Evolutionary conservation across 2,797 vertebrate genomes (phyloP).

Genomic region (Spheniscus humboldti): DNA sequence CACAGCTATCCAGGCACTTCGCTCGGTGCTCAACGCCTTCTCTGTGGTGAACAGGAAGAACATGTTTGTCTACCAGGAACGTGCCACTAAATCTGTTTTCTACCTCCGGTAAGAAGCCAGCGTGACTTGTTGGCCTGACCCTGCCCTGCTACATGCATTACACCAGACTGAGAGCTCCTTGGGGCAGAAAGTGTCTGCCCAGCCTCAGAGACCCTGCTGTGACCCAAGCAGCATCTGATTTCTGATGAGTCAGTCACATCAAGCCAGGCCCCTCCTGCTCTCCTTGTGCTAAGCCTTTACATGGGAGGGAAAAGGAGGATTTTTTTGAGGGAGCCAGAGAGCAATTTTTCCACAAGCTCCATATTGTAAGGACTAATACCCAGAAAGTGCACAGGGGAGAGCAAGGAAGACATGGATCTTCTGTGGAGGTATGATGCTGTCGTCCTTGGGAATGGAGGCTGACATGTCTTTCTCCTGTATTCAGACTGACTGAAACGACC

Average conservation of each 20-base stretch:
- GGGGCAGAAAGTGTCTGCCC: background rate
- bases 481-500: conserved; percentile 90
- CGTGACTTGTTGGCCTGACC: background rate
- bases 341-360: background rate
- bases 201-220: background rate
- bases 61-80: conserved; percentile 99
- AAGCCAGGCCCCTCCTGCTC: background rate
- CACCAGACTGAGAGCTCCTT: background rate
- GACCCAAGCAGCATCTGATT: background rate
- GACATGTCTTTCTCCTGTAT: background rate
- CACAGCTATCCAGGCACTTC: conserved; percentile 92
- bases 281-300: background rate
- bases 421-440: background rate
- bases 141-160: background rate
- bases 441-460: background rate
- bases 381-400: background rate
- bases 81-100: conserved; percentile 94
- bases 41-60: conserved; percentile 97
- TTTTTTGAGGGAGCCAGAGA: background rate
- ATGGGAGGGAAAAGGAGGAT: background rate
- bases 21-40: conserved; percentile 94
- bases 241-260: background rate
- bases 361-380: background rate
- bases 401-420: background rate
- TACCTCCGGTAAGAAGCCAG: conserved; percentile 87